Conservation (phyloP, 2,888 invertebrate genomes). For the Caenorhabditis sp. region DNA sequence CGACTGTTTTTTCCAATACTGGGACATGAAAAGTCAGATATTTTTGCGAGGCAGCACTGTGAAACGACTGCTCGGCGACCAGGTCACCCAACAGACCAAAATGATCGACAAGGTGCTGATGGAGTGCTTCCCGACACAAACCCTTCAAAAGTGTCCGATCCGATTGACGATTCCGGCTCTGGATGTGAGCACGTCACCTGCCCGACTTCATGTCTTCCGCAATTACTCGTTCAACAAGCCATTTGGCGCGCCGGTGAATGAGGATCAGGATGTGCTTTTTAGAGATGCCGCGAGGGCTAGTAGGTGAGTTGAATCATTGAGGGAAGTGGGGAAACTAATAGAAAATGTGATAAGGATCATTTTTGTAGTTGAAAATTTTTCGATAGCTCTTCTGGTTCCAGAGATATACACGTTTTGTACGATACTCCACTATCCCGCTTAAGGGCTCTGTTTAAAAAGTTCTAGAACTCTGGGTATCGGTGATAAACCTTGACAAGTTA, state of each 20-base stretch:
- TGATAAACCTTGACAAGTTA: too few relatives aligned
- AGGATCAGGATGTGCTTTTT: constrained; percentile 76
- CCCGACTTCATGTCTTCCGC: constrained; percentile 74
- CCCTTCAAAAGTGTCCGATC: constrained; percentile 69
- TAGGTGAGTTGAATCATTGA: constrained; percentile 51
- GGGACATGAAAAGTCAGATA: constrained; percentile 80
- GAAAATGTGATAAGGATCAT: too few relatives aligned
- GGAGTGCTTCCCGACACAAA: constrained; percentile 75
- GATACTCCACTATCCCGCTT: too few relatives aligned
- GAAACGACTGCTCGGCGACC: constrained; percentile 78
- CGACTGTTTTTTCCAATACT: constrained; percentile 77
- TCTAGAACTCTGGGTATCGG: too few relatives aligned
- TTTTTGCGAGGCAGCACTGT: constrained; percentile 78
- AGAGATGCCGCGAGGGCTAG: constrained; percentile 79
- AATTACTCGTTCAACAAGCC: constrained; percentile 75
- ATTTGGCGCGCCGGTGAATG: constrained; percentile 69
- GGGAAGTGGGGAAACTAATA: too few relatives aligned
- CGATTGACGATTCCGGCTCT: constrained; percentile 78
- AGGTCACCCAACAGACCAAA: constrained; percentile 71
- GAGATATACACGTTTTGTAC: too few relatives aligned
- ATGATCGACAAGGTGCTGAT: constrained; percentile 74
- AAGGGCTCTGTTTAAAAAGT: too few relatives aligned
- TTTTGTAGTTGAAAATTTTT: background rate
- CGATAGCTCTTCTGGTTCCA: too few relatives aligned
- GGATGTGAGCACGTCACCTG: constrained; percentile 77